Base-by-base conservation (phyloP, 2,113 vertebrate species). In the Syngnathoides biaculeatus region DNA sequence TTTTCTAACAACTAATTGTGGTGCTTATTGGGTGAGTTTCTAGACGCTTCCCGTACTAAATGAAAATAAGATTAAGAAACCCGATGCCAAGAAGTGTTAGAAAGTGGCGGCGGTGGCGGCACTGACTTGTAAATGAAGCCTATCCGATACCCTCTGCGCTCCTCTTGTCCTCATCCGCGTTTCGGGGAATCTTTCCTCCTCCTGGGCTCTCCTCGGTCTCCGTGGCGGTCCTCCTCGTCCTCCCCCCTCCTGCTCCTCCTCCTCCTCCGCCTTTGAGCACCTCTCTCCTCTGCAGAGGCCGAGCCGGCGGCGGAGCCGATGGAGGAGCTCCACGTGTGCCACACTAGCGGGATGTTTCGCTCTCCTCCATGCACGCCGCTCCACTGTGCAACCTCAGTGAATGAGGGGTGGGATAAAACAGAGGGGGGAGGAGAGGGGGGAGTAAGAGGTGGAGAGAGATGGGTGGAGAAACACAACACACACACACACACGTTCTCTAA, bases 111-210 rank as follows among this genome's bases (percentile, higher is more conserved):
- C 30, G 30, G 30, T 59, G 30, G 4, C 30, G 30, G 30, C 57
- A 82, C 88, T 86, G 22, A 89, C 88, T 89, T 42, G 78, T 83
- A 64, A 68, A 66, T 67, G 69, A 59, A 69, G 64, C 64, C 85
- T 88, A 85, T 84, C 88, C 88, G 55, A 88, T 87, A 78, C 82
- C 85, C 84, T 84, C 85, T 65, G 85, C 86, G 82, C 87, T 86
- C 86, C 86, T 87, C 76, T 74, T 82, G 86, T 88, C 85, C 84
- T 85, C 85, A 86, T 84, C 81, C 73, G 81, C 63, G 79, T 82
- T 74, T 48, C 15, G 79, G 78, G 70, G 79, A 89, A 88, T 85
- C 74, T 80, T 86, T 87, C 88, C 84, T 85, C 69, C 79, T 76
- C 79, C 72, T 68, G 56, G 60, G 72, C 68, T 74, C 77, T 82